Evolutionary conservation across 2,797 vertebrate genomes (phyloP).

Genomic region (Fistularia commersonii): DNA sequence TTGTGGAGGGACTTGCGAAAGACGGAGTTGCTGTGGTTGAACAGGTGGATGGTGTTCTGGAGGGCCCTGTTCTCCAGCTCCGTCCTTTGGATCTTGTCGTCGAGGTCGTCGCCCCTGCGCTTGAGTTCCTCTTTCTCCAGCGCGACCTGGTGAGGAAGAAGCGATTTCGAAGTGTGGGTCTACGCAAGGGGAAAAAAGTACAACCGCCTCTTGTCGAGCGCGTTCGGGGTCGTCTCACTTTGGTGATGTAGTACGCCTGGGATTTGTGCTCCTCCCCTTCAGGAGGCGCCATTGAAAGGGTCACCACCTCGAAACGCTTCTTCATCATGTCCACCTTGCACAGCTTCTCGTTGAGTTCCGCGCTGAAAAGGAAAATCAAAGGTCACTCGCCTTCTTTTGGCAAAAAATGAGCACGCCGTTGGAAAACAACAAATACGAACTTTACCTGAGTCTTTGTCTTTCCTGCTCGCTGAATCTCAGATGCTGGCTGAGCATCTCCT

Average conservation of each 20-base stretch:
- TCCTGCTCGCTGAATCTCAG: slow-evolving; percentile 84
- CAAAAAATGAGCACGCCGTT: neutral
- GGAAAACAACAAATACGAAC: neutral
- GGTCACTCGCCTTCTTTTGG: neutral
- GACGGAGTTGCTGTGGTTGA: slow-evolving; percentile 78
- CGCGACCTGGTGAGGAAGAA: slow-evolving; percentile 76
- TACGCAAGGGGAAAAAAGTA: neutral
- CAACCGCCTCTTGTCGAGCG: no score
- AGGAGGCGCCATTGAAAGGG: slow-evolving; percentile 73
- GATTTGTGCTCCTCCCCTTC: slow-evolving; percentile 86
- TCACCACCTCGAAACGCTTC: slow-evolving; percentile 85
- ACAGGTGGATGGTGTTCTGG: slow-evolving; percentile 84
- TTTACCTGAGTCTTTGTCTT: slow-evolving; percentile 82
- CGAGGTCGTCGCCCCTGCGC: slow-evolving; percentile 79
- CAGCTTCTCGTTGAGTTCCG: slow-evolving; percentile 82
- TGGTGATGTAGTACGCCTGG: slow-evolving; percentile 83
- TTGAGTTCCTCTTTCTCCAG: slow-evolving; percentile 89
- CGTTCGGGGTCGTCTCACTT: slow-evolving; percentile 68
- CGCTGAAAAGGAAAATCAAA: slow-evolving; percentile 60
- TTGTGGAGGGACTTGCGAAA: slow-evolving; percentile 79
- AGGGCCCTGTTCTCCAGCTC: slow-evolving; percentile 87
- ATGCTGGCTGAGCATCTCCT: slow-evolving; percentile 81
- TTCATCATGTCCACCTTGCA: slow-evolving; percentile 85
- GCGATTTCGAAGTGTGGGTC: no score
- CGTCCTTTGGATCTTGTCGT: slow-evolving; percentile 80